Evolutionary conservation across 2,888 invertebrate genomes (phyloP).

Genomic region (Rotaria magnacalcarata): DNA sequence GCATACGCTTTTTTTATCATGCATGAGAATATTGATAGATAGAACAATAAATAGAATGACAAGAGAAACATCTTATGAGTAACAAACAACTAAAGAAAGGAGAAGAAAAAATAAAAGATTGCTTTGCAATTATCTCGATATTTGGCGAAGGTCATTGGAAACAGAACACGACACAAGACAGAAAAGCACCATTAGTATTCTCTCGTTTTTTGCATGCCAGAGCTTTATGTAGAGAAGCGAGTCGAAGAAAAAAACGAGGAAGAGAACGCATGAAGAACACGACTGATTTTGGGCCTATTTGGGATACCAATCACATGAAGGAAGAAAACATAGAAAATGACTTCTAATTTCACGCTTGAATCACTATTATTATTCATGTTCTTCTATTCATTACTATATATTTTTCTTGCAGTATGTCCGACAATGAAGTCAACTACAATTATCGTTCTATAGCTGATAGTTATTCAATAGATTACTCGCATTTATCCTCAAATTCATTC

Average conservation of each 20-base stretch:
- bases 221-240: not conserved
- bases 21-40: not conserved
- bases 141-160: slow-evolving; percentile 15
- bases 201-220: slow-evolving; percentile 12
- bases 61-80: slow-evolving; percentile 2
- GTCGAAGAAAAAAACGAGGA: not conserved
- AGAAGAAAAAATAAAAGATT: not conserved
- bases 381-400: not conserved
- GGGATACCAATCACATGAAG: not conserved
- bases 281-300: not conserved
- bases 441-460: not conserved
- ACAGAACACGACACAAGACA: slow-evolving; percentile 18
- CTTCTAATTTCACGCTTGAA: not conserved
- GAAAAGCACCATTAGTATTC: not conserved
- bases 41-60: slow-evolving; percentile 24
- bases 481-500: not conserved
- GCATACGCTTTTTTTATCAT: not conserved
- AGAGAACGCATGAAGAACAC: not conserved
- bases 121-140: slow-evolving; percentile 29
- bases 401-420: not conserved
- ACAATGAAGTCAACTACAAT: slow-evolving; percentile 22
- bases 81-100: not conserved
- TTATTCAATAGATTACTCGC: not conserved
- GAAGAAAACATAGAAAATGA: slow-evolving; percentile 7
- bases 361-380: not conserved